Evolutionary conservation across 2,888 invertebrate species (phyloP), one percentile per base, ranked within the genome.

Genomic region (Agonopterix arenella): DNA sequence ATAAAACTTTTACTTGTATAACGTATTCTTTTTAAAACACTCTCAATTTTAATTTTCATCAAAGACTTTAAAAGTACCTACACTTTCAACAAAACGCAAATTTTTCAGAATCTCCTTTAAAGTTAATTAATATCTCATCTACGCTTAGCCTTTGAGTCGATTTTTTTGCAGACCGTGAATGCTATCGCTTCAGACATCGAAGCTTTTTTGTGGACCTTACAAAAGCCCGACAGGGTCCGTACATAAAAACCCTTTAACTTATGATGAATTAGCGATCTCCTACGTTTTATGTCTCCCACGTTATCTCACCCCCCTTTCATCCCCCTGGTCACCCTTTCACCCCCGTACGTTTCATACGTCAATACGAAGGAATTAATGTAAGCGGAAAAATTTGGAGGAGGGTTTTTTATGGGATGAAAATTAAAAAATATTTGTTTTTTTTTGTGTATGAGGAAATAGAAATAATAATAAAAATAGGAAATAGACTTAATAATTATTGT

Each of bases 181-280:
- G 64, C 57, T 75, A 73, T 73, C 73, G 68, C 60, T 66, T 57
- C 70, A 69, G 79, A 80, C 77, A 79, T 80, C 80, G 76, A 64
- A 76, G 70, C 70, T 81, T 85, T 83, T 86, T 85, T 84, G 79
- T 77, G 57, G 55, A 70, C 76, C 68, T 72, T 82, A 84, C 83
- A 82, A 80, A 70, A 78, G 71, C 62, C 65, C 44, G 58, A 70
- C 28, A 28, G 70, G 73, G 74, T 73, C 62, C 66, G 80, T 79
- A 82, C 84, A 83, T 88, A 89, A 88, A 86, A 88, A 88, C 86
- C 89, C 89, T 89, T 89, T 88, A 89, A 89, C 88, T 89, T 89
- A 89, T 89, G 89, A 89, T 89, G 89, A 88, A 89, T 89, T 89
- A 89, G 89, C 89, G 85, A 88, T 88, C 85, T 88, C 83, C 84